A percentile compares a stretch with the other conserved stretches of the same genome.
Conservation (phyloP, 2,888 invertebrate genomes). For the Falcaria lacertinaria region DNA sequence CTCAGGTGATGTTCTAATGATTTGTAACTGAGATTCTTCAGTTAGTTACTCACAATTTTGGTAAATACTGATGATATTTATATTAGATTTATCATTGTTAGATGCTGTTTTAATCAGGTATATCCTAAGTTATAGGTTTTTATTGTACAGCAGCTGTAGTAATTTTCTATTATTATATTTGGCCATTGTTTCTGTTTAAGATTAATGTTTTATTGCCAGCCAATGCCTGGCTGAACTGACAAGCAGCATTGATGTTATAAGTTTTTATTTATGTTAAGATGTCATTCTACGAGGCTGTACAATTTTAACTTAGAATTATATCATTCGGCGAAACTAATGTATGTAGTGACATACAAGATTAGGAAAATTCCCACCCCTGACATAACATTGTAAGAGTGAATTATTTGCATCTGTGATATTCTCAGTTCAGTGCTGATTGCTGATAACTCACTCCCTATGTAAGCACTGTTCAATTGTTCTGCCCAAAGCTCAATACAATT, state of each 20-base stretch:
- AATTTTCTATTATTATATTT: no score
- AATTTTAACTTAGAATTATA: constrained; percentile 13
- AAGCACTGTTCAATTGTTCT: constrained; percentile 26
- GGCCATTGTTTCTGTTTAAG: no score
- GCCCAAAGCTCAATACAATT: constrained; percentile 31
- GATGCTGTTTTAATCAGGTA: no score
- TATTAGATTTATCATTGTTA: no score
- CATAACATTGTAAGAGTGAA: constrained; percentile 33
- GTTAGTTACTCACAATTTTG: no score
- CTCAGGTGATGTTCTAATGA: no score
- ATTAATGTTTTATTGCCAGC: no score
- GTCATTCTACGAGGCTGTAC: constrained; percentile 11
- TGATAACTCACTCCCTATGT: constrained; percentile 48
- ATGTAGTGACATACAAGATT: constrained; percentile 3
- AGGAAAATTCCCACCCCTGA: constrained; percentile 14
- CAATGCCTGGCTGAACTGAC: neutral
- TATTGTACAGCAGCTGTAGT: no score
- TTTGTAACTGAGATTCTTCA: no score
- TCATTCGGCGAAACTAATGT: constrained; percentile 12
- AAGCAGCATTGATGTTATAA: neutral
- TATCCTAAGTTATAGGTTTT: no score
- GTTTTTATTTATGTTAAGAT: neutral
- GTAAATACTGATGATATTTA: no score
- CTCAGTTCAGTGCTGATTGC: constrained; percentile 65
- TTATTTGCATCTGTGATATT: constrained; percentile 75